Percentiles rank a stretch among this genome's conserved stretches.
phyloP scores from a whole-genome alignment of 2,113 vertebrate genomes.

The Ondatra zibethicus region DNA sequence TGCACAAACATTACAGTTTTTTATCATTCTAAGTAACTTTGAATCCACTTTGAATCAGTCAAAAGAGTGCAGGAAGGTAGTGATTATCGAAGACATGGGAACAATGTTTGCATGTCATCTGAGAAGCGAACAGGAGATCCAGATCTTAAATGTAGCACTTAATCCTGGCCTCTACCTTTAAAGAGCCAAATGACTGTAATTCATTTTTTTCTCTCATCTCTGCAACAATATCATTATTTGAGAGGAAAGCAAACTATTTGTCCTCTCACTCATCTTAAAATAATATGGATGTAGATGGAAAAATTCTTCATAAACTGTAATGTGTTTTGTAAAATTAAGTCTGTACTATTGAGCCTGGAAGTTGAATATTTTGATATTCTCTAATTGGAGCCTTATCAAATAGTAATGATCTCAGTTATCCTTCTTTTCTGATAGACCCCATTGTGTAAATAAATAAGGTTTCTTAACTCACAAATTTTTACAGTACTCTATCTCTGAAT shows the following conservation, averaged over 20 bases:
- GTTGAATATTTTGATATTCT: constrained; percentile 53
- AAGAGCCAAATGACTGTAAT: not conserved
- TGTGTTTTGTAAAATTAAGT: constrained; percentile 26
- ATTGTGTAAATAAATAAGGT: constrained; percentile 1
- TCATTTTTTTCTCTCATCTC: not conserved
- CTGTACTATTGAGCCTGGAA: not conserved
- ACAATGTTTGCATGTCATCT: not conserved
- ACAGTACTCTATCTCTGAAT: not conserved
- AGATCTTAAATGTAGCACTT: not conserved
- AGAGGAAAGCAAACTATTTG: not conserved
- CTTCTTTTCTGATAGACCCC: not conserved
- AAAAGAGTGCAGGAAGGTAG: not conserved
- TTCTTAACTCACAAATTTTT: constrained; percentile 46
- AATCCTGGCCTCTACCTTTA: not conserved
- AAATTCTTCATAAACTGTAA: not conserved
- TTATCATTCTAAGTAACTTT: constrained; percentile 5
- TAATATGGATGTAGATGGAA: not conserved
- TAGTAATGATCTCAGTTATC: constrained; percentile 49
- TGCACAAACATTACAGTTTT: not conserved
- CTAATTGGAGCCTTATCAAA: constrained; percentile 42
- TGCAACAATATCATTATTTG: not conserved
- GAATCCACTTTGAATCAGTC: constrained; percentile 27
- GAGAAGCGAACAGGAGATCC: not conserved
- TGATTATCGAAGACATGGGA: not conserved
- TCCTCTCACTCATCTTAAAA: not conserved